These are phyloP conservation scores for Artemia franciscana DNA, from an alignment of 1,140 invertebrate species.

Conservation along the genomic window DNA sequence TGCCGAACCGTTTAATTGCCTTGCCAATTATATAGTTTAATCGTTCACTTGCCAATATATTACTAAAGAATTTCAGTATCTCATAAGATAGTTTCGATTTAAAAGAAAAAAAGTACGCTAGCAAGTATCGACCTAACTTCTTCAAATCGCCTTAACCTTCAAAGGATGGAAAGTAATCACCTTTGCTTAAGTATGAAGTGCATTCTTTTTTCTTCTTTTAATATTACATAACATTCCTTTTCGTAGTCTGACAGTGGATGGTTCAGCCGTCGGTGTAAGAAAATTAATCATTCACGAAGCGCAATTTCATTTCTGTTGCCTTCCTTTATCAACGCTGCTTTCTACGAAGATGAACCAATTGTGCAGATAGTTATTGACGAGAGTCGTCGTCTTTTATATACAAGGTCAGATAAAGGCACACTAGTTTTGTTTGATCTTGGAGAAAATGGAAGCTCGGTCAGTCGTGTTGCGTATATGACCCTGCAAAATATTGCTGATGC, in stretches of 20 bases:
- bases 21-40: no score
- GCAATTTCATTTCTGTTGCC: constrained; percentile 66
- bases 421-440: constrained; percentile 78
- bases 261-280: constrained; percentile 84
- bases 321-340: constrained; percentile 57
- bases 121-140: no score
- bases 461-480: constrained; percentile 44
- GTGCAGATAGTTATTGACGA: constrained; percentile 76
- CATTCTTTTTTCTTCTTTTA: background rate
- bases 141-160: no score
- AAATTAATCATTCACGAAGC: constrained; percentile 79
- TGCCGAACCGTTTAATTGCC: no score
- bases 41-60: no score
- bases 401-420: constrained; percentile 53
- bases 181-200: background rate
- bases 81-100: no score
- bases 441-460: constrained; percentile 40
- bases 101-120: no score
- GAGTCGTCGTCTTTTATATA: constrained; percentile 67
- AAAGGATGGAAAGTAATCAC: background rate
- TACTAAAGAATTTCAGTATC: no score
- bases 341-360: constrained; percentile 67
- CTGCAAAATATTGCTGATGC: constrained; percentile 50
- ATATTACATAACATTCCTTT: constrained; percentile 1
- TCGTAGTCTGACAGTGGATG: constrained; percentile 39